Evolutionary conservation across 1,140 invertebrate species (phyloP).

Genomic region (Psix sp.): DNA sequence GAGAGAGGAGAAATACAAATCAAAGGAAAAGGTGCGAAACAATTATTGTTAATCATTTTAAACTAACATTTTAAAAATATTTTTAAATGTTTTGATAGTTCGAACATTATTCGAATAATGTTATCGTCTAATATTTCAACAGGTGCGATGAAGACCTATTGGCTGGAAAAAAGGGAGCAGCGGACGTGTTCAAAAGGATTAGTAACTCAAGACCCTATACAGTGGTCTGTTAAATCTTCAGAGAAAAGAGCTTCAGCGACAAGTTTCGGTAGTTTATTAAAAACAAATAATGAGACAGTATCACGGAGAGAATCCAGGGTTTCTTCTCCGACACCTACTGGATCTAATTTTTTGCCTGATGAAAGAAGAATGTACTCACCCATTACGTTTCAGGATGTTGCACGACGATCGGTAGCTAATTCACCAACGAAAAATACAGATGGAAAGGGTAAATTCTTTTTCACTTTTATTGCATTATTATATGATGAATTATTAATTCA

Average conservation of each 20-base stretch:
- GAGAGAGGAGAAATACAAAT: slow-evolving; percentile 90
- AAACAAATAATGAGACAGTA: slow-evolving; percentile 55
- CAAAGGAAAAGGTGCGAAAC: slow-evolving; percentile 87
- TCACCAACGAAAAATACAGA: slow-evolving; percentile 80
- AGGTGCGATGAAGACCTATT: slow-evolving; percentile 96
- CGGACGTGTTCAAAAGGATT: slow-evolving; percentile 76
- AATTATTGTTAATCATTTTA: slow-evolving; percentile 1
- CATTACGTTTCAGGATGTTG: slow-evolving; percentile 90
- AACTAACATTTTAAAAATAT: background rate
- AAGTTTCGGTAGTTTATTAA: slow-evolving; percentile 35
- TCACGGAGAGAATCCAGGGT: slow-evolving; percentile 65
- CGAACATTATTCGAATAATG: too few species aligned
- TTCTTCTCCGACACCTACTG: slow-evolving; percentile 63
- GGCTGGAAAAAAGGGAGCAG: slow-evolving; percentile 85
- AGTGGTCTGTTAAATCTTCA: slow-evolving; percentile 68
- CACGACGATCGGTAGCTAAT: slow-evolving; percentile 83
- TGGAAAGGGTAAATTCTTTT: slow-evolving; percentile 65
- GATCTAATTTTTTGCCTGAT: slow-evolving; percentile 69
- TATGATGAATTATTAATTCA: background rate
- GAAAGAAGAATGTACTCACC: slow-evolving; percentile 87
- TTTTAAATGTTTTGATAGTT: too few species aligned
- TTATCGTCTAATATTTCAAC: too few species aligned
- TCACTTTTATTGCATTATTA: background rate
- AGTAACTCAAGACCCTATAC: slow-evolving; percentile 69
- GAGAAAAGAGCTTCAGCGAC: slow-evolving; percentile 63